Percentiles rank a stretch among this genome's conserved stretches.
These are phyloP conservation scores for Calliphora vicina DNA, from an alignment of 1,140 invertebrate species.

Conservation along the genomic window DNA sequence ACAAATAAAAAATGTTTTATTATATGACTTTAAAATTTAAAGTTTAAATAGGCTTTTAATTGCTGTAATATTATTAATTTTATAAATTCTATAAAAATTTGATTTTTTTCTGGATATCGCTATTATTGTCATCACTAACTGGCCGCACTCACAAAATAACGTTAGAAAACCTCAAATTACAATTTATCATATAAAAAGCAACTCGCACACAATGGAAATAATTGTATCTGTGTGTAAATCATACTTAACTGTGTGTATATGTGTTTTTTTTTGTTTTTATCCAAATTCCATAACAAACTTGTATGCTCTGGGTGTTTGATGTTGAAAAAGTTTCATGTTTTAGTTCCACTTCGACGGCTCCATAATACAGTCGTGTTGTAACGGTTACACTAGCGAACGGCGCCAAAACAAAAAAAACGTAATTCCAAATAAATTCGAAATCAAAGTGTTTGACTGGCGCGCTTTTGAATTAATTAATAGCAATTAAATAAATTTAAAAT, in stretches of 20 bases:
- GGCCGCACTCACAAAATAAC: not conserved
- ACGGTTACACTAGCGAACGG: not conserved
- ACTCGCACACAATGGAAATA: not conserved
- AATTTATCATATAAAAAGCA: not conserved
- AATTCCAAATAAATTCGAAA: not conserved
- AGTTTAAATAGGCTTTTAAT: no score
- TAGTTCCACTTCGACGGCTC: constrained; percentile 29
- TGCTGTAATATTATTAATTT: no score
- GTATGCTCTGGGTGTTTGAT: not conserved
- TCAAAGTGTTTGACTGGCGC: not conserved
- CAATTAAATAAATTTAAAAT: not conserved
- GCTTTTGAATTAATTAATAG: not conserved
- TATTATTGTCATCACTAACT: not conserved
- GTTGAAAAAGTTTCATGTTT: constrained; percentile 26
- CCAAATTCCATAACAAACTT: constrained; percentile 28
- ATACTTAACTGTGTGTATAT: not conserved
- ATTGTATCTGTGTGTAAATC: not conserved
- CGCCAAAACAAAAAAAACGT: not conserved
- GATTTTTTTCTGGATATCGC: no score
- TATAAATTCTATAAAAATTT: no score
- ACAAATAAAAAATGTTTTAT: no score
- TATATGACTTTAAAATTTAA: no score
- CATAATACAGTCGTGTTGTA: not conserved
- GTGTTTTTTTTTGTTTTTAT: constrained; percentile 11
- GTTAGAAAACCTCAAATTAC: not conserved